A percentile compares a stretch with the other conserved stretches of the same genome.
phyloP scores from a whole-genome alignment of 1,140 invertebrate genomes.

The Agraylea sexmaculata region DNA sequence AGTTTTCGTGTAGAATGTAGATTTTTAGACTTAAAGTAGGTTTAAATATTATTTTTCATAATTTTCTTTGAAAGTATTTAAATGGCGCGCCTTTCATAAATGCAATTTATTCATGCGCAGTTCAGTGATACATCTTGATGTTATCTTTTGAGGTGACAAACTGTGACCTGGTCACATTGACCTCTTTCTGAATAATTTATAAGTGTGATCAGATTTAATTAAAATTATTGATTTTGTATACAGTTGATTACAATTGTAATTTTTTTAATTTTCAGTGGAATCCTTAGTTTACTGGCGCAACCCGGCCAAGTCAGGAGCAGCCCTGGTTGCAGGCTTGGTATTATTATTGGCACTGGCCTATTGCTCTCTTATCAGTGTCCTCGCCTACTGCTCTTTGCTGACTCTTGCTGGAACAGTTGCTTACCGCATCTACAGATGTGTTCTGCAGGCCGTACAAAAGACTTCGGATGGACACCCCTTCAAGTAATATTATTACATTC shows the following conservation, averaged over 20 bases:
- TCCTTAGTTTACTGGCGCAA: slow-evolving; percentile 95
- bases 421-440: slow-evolving; percentile 93
- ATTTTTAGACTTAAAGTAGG: no score
- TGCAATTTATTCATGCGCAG: no score
- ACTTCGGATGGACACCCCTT: slow-evolving; percentile 95
- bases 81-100: no score
- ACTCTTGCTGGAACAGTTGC: slow-evolving; percentile 71
- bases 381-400: slow-evolving; percentile 81
- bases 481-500: slow-evolving; percentile 50
- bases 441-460: slow-evolving; percentile 93
- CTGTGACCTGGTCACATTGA: no score
- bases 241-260: slow-evolving; percentile 6
- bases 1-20: no score
- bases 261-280: slow-evolving; percentile 62
- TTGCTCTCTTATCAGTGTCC: slow-evolving; percentile 90
- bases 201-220: no score
- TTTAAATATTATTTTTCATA: no score
- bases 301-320: slow-evolving; percentile 84
- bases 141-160: no score
- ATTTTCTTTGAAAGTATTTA: no score
- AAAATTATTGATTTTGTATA: no score
- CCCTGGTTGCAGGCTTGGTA: slow-evolving; percentile 75
- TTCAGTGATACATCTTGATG: no score
- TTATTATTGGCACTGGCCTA: slow-evolving; percentile 84
- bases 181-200: no score